Percentiles rank a stretch among this genome's conserved stretches.
These are phyloP conservation scores for Cerceris ruficornis DNA, from an alignment of 2,888 invertebrate genomes.

Conservation along the genomic window DNA sequence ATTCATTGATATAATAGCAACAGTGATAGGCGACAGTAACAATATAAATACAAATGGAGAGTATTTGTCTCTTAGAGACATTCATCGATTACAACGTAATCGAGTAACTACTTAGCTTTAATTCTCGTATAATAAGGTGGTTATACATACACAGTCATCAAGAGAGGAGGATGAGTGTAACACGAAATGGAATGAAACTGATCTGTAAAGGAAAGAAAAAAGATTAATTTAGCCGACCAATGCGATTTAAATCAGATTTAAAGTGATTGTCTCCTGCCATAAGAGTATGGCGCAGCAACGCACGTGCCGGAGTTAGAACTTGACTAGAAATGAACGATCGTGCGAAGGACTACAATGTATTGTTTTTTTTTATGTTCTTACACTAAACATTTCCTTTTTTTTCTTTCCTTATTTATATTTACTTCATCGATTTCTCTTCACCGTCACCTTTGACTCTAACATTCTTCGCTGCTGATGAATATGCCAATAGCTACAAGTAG, in stretches of 20 bases:
- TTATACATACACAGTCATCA: conserved; percentile 44
- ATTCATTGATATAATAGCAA: conserved; percentile 57
- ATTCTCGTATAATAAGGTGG: conserved; percentile 35
- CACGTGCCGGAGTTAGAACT: conserved; percentile 66
- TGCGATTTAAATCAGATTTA: conserved; percentile 56
- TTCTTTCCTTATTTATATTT: conserved; percentile 38
- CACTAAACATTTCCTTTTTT: conserved; percentile 31
- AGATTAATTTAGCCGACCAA: conserved; percentile 34
- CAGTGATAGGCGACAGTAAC: conserved; percentile 52
- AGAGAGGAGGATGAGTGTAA: conserved; percentile 14
- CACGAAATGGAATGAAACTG: conserved; percentile 62
- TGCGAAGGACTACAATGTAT: conserved; percentile 53
- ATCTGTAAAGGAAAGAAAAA: conserved; percentile 38
- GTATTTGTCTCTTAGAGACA: conserved; percentile 30
- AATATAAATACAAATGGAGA: conserved; percentile 46
- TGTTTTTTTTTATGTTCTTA: conserved; percentile 36
- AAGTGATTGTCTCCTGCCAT: conserved; percentile 68
- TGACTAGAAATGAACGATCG: conserved; percentile 72
- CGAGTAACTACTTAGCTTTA: conserved; percentile 43
- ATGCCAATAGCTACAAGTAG: conserved; percentile 18
- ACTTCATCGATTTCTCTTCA: conserved; percentile 29
- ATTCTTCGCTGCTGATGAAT: conserved; percentile 17
- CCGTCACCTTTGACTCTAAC: conserved; percentile 18
- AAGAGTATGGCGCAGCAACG: conserved; percentile 57
- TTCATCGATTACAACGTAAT: conserved; percentile 52